Evolutionary conservation across 2,888 invertebrate genomes (phyloP).

Genomic region (Augochlorella aurata): DNA sequence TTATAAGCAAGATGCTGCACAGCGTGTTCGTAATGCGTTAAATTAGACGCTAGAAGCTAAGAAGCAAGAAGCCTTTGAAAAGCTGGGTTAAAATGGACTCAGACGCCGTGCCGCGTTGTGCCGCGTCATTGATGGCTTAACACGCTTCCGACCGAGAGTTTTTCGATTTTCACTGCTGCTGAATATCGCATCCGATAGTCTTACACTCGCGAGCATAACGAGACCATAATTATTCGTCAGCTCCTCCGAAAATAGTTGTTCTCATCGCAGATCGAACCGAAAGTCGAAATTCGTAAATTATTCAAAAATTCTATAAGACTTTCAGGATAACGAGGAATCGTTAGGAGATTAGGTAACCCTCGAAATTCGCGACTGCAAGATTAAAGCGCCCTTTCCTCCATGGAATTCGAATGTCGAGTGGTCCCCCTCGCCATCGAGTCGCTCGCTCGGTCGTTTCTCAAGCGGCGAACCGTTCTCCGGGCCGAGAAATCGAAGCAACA

Average conservation of each 20-base stretch:
- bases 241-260: too few species aligned
- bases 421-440: not conserved
- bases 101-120: not conserved
- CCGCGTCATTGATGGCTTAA: not conserved
- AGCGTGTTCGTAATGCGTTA: not conserved
- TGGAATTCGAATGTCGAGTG: not conserved
- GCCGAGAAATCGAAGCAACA: constrained; percentile 16
- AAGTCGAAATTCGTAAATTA: too few species aligned
- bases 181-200: not conserved
- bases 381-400: not conserved
- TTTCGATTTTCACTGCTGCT: not conserved
- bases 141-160: not conserved
- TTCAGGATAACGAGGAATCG: too few species aligned
- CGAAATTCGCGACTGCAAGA: not conserved
- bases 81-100: not conserved
- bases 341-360: too few species aligned
- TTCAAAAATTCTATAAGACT: too few species aligned
- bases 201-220: not conserved
- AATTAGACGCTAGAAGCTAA: not conserved
- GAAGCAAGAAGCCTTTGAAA: not conserved
- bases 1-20: not conserved
- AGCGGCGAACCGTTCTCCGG: constrained; percentile 7
- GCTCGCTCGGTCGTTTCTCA: not conserved
- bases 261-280: too few species aligned
- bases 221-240: too few species aligned